These are phyloP conservation scores for Myotis yumanensis DNA, from an alignment of 2,113 vertebrate genomes.

Conservation along the genomic window DNA sequence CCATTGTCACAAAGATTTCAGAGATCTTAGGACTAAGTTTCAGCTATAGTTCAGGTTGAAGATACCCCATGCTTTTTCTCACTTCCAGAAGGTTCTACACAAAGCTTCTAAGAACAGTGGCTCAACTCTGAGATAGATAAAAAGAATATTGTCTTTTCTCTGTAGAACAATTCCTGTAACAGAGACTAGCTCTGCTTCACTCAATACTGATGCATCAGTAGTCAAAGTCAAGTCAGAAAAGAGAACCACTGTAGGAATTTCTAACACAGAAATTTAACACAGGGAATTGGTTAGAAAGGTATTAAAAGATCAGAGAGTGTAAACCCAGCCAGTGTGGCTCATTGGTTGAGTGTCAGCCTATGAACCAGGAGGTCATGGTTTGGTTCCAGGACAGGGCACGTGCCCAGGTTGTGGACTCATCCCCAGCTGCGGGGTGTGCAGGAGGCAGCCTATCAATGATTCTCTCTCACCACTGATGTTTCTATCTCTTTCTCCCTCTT, in stretches of 20 bases:
- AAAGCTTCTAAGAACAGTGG: background rate
- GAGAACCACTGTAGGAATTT: background rate
- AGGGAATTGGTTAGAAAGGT: background rate
- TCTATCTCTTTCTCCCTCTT: too few relatives aligned
- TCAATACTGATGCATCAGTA: background rate
- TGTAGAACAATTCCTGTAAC: background rate
- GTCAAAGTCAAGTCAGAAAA: background rate
- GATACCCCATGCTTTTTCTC: background rate
- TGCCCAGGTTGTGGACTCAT: too few relatives aligned
- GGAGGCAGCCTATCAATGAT: too few relatives aligned
- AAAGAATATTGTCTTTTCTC: background rate
- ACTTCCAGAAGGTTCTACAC: background rate
- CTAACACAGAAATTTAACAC: conserved; percentile 11
- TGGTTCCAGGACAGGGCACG: too few relatives aligned
- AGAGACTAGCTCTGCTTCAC: background rate
- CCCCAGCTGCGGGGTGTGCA: too few relatives aligned
- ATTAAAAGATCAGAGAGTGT: background rate
- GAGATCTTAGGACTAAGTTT: background rate
- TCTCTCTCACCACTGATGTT: too few relatives aligned
- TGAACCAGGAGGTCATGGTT: too few relatives aligned
- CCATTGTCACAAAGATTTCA: background rate
- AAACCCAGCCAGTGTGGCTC: too few relatives aligned
- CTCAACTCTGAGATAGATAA: background rate
- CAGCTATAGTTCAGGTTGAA: background rate
- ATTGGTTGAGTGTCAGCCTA: too few relatives aligned